A percentile compares a stretch with the other conserved stretches of the same genome.
phyloP scores from a whole-genome alignment of 2,113 vertebrate species.

The Alces alces region DNA sequence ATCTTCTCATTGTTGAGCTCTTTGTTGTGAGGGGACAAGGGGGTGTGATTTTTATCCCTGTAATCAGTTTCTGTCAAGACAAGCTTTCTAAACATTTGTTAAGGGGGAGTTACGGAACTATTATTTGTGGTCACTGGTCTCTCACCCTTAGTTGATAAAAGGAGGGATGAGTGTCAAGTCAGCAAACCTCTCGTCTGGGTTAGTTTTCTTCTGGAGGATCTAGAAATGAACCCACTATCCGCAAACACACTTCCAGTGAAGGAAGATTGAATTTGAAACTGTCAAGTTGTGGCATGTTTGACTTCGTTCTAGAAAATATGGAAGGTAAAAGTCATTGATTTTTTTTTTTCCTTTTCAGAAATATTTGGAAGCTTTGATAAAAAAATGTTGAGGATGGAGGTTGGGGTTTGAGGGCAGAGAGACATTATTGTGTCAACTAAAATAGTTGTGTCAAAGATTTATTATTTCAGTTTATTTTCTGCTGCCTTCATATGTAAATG shows the following conservation, averaged over 20 bases:
- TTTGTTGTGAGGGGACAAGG: slow-evolving; percentile 60
- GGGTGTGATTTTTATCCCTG: slow-evolving; percentile 76
- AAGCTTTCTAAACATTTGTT: slow-evolving; percentile 72
- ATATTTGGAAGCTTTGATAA: not conserved
- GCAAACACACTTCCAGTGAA: not conserved
- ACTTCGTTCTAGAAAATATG: slow-evolving; percentile 37
- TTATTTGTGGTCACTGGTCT: slow-evolving; percentile 63
- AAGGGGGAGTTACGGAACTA: slow-evolving; percentile 47
- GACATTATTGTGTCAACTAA: not conserved
- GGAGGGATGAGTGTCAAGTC: slow-evolving; percentile 18
- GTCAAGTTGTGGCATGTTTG: slow-evolving; percentile 39
- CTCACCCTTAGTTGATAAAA: slow-evolving; percentile 44
- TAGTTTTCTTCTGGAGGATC: not conserved
- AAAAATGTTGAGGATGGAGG: not conserved
- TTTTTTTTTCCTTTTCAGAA: not conserved
- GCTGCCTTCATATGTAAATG: not conserved
- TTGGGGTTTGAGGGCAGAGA: not conserved
- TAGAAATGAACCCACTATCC: not conserved
- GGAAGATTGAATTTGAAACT: not conserved
- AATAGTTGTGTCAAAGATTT: not conserved
- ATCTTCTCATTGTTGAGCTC: slow-evolving; percentile 82
- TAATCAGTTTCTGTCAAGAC: slow-evolving; percentile 73
- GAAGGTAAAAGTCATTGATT: slow-evolving; percentile 64
- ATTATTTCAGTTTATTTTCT: not conserved
- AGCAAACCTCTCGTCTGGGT: not conserved